A percentile compares a stretch with the other conserved stretches of the same genome.
These are phyloP conservation scores for Hoplodrina ambigua DNA, from an alignment of 2,888 invertebrate species.

Conservation along the genomic window DNA sequence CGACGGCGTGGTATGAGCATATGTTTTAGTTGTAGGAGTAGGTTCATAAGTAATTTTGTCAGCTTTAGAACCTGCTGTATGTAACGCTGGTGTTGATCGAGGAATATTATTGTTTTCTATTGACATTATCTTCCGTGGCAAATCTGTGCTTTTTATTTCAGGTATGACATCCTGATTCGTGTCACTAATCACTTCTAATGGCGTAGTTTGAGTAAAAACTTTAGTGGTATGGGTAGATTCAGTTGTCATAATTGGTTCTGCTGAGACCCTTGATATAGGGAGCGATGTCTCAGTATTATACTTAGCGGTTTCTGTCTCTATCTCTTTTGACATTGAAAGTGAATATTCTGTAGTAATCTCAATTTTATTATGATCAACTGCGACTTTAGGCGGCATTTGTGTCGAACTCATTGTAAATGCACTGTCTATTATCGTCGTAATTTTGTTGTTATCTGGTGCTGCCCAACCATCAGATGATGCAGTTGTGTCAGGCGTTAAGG, in stretches of 20 bases:
- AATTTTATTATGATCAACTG: background rate
- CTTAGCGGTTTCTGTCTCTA: background rate
- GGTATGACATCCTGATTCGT: background rate
- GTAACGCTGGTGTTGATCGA: background rate
- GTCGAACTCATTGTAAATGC: conserved; percentile 3
- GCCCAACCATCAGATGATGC: background rate
- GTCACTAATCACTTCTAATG: background rate
- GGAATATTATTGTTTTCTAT: background rate
- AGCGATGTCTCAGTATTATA: background rate
- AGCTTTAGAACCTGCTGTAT: background rate
- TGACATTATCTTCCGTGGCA: background rate
- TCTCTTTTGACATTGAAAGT: background rate
- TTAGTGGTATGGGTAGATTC: background rate
- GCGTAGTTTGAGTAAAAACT: background rate
- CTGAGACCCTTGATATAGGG: background rate
- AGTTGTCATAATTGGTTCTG: background rate
- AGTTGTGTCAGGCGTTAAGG: background rate
- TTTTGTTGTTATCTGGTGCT: background rate
- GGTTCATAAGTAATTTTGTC: background rate
- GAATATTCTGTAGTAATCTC: background rate
- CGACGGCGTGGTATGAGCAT: background rate
- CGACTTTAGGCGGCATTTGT: background rate
- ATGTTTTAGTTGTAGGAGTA: background rate
- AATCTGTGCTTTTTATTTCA: background rate
- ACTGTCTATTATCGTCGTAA: conserved; percentile 4